These are phyloP conservation scores for Lophotis ruficrista DNA, from an alignment of 2,113 vertebrate species.

Conservation along the genomic window DNA sequence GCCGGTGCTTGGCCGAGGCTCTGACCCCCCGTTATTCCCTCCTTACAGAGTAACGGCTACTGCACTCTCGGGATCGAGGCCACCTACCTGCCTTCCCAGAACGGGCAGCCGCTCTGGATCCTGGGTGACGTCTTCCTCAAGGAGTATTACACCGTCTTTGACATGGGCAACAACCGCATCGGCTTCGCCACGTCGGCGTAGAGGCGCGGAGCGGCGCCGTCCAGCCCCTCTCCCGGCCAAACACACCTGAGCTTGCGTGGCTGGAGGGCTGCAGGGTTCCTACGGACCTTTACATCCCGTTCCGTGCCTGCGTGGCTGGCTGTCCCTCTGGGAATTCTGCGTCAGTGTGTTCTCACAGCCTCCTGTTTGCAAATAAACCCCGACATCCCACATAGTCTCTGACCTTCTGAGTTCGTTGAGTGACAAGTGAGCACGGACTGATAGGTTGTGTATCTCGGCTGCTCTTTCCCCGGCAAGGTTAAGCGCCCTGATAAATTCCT, in stretches of 20 bases:
- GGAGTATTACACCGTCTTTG: conserved; percentile 71
- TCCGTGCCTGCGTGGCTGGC: fast-evolving
- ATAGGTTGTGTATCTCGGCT: neutral
- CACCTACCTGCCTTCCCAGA: conserved; percentile 68
- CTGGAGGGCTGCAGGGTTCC: fast-evolving
- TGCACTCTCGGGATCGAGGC: conserved; percentile 67
- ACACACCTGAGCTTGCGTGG: neutral
- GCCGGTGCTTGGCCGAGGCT: neutral
- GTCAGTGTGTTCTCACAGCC: neutral
- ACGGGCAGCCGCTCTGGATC: conserved; percentile 61
- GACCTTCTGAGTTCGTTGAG: neutral
- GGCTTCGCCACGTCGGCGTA: conserved; percentile 57
- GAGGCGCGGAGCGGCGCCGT: neutral
- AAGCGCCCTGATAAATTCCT: neutral
- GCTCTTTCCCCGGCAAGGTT: neutral
- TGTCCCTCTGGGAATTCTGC: neutral
- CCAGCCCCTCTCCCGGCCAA: neutral
- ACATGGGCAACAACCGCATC: conserved; percentile 56
- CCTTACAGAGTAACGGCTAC: conserved; percentile 26
- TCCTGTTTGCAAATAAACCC: conserved; percentile 20
- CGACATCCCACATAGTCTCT: neutral
- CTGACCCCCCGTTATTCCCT: fast-evolving
- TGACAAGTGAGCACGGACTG: neutral
- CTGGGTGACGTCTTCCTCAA: conserved; percentile 49
- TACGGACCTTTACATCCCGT: neutral